Evolutionary conservation across 2,797 vertebrate genomes (phyloP).

Genomic region (Girardinus metallicus): DNA sequence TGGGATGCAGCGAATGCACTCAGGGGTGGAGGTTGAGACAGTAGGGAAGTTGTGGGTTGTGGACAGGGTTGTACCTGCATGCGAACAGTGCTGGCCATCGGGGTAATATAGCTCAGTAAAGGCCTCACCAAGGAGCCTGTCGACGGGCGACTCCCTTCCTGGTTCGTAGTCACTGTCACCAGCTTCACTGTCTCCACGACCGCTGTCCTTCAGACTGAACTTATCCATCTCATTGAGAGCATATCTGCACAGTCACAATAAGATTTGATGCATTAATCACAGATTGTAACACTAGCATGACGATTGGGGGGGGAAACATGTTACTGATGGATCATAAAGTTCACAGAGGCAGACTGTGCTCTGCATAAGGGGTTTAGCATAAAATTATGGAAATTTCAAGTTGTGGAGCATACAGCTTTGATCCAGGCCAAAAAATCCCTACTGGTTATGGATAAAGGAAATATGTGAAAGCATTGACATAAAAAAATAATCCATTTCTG

Average conservation of each 20-base stretch:
- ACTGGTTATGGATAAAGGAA: conserved; percentile 16
- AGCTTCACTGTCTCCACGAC: conserved; percentile 96
- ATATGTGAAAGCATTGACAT: conserved; percentile 11
- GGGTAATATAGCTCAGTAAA: conserved; percentile 94
- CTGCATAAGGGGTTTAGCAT: conserved; percentile 63
- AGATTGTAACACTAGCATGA: conserved; percentile 14
- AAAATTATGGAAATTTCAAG: conserved; percentile 61
- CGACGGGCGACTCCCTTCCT: conserved; percentile 95
- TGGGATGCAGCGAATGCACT: conserved; percentile 7
- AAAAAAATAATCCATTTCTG: not conserved
- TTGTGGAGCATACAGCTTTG: conserved; percentile 50
- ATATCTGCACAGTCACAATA: conserved; percentile 82
- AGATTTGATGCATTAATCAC: conserved; percentile 23
- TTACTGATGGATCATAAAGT: conserved; percentile 43
- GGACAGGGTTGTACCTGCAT: conserved; percentile 89
- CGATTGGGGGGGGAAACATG: not conserved
- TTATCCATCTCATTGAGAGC: conserved; percentile 99
- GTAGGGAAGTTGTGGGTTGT: conserved; percentile 3
- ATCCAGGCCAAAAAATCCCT: conserved; percentile 39
- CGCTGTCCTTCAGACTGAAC: conserved; percentile 98
- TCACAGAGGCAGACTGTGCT: conserved; percentile 24
- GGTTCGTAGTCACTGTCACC: conserved; percentile 98
- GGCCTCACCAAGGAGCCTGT: conserved; percentile 94
- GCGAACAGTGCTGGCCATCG: conserved; percentile 90
- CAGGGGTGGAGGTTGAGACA: not conserved